phyloP scores from a whole-genome alignment of 2,888 invertebrate species.

The Dicycla oo region DNA sequence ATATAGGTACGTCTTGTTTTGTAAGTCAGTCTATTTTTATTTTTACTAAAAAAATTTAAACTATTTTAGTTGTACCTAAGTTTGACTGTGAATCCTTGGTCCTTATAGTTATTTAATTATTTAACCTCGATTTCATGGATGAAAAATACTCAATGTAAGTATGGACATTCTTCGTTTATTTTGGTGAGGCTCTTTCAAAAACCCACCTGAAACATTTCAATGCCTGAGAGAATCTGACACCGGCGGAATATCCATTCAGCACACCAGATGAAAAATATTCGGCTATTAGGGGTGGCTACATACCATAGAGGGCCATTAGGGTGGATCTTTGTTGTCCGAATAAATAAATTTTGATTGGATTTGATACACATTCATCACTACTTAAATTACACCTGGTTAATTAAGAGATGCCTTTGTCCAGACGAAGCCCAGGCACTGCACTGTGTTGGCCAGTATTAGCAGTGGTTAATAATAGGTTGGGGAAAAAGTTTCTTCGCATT shows the following conservation, averaged over 20 bases:
- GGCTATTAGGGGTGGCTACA: too few relatives aligned
- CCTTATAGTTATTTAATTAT: background rate
- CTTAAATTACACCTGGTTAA: background rate
- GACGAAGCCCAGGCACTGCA: too few relatives aligned
- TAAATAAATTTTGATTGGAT: too few relatives aligned
- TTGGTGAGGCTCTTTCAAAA: background rate
- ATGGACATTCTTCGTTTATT: background rate
- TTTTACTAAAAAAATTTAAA: background rate
- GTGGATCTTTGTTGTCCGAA: too few relatives aligned
- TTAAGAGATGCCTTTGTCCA: background rate
- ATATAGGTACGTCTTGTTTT: conserved; percentile 5
- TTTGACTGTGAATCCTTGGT: background rate
- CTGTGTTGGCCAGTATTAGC: too few relatives aligned
- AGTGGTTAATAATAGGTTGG: too few relatives aligned
- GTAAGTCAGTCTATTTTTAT: background rate
- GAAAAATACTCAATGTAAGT: conserved; percentile 31
- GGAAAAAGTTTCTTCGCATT: too few relatives aligned
- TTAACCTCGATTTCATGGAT: conserved; percentile 8
- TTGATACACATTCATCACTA: background rate
- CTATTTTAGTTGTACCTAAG: background rate
- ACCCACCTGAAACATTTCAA: background rate
- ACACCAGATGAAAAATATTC: background rate
- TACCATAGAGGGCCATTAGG: too few relatives aligned
- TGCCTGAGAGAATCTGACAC: too few relatives aligned
- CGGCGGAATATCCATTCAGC: background rate